Percentiles rank a stretch among this genome's conserved stretches.
phyloP scores from a whole-genome alignment of 1,140 invertebrate species.

The Druon quercuslanigerum region DNA sequence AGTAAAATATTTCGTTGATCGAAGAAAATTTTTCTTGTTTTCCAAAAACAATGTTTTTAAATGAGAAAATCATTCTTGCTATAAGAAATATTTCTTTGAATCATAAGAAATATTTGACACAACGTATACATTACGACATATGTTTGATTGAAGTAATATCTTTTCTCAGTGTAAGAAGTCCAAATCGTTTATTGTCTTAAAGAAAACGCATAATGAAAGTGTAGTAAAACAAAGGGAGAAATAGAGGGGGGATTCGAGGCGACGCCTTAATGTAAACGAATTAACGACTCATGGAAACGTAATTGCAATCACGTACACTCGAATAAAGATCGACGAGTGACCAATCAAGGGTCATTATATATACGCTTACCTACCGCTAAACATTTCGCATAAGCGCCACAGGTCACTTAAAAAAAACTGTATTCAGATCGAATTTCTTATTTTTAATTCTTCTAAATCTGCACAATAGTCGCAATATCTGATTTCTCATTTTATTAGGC shows the following conservation, averaged over 20 bases:
- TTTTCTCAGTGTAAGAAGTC: background rate
- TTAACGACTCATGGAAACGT: slow-evolving; percentile 70
- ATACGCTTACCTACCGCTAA: slow-evolving; percentile 46
- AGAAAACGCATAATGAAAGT: slow-evolving; percentile 33
- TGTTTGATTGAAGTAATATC: no score
- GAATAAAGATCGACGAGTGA: slow-evolving; percentile 69
- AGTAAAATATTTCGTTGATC: no score
- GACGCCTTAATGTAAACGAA: slow-evolving; percentile 71
- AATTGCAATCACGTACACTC: slow-evolving; percentile 69
- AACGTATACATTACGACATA: no score
- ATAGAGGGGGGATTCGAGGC: slow-evolving; percentile 48
- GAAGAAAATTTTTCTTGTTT: no score
- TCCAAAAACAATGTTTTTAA: no score
- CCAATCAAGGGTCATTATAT: slow-evolving; percentile 70
- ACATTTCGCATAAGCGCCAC: slow-evolving; percentile 47
- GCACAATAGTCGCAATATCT: no score
- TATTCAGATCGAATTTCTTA: background rate
- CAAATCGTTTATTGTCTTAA: background rate
- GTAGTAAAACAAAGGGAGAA: slow-evolving; percentile 53
- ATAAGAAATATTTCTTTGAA: no score
- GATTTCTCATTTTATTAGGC: no score
- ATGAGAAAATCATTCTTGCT: no score
- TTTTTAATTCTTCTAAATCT: no score
- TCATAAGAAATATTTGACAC: no score
- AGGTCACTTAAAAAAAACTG: background rate